Percentiles rank a stretch among this genome's conserved stretches.
Evolutionary conservation across 2,888 invertebrate species (phyloP).

Genomic region (Ommatoiulus sabulosus): DNA sequence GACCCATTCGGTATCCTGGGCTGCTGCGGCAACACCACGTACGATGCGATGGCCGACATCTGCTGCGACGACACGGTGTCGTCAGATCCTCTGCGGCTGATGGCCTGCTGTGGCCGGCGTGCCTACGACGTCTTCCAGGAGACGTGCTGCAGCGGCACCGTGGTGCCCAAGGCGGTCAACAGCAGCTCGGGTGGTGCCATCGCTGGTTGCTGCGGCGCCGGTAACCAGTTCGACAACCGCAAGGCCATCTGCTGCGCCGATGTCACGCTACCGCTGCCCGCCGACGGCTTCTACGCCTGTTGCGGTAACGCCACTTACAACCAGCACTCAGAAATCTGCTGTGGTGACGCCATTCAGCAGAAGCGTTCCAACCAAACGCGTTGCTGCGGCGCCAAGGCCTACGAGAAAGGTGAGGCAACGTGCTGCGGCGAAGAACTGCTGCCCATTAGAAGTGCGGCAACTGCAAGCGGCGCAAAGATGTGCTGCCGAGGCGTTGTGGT

Average conservation of each 20-base stretch:
- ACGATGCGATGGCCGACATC: conserved; percentile 45
- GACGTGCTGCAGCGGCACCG: conserved; percentile 53
- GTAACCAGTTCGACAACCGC: neutral
- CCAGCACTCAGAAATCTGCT: conserved; percentile 49
- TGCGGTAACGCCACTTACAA: conserved; percentile 45
- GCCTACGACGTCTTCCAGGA: conserved; percentile 49
- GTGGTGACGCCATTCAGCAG: conserved; percentile 21
- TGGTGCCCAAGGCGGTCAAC: conserved; percentile 35
- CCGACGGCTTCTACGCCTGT: conserved; percentile 40
- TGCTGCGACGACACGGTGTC: conserved; percentile 51
- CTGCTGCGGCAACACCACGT: conserved; percentile 53
- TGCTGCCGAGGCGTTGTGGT: conserved; percentile 47
- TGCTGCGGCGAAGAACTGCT: conserved; percentile 50
- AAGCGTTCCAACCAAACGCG: neutral
- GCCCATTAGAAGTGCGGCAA: neutral
- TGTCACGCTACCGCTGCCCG: neutral
- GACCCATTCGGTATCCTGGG: conserved; percentile 57
- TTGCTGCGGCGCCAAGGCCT: conserved; percentile 52
- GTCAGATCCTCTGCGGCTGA: conserved; percentile 49
- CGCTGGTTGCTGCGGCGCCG: conserved; percentile 29
- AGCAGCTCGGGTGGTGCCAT: conserved; percentile 11
- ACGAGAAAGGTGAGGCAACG: conserved; percentile 38
- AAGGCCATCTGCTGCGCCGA: conserved; percentile 50
- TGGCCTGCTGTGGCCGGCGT: conserved; percentile 51
- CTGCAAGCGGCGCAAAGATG: neutral